phyloP scores from a whole-genome alignment of 1,140 invertebrate species.

The Drosophila watanabei region DNA sequence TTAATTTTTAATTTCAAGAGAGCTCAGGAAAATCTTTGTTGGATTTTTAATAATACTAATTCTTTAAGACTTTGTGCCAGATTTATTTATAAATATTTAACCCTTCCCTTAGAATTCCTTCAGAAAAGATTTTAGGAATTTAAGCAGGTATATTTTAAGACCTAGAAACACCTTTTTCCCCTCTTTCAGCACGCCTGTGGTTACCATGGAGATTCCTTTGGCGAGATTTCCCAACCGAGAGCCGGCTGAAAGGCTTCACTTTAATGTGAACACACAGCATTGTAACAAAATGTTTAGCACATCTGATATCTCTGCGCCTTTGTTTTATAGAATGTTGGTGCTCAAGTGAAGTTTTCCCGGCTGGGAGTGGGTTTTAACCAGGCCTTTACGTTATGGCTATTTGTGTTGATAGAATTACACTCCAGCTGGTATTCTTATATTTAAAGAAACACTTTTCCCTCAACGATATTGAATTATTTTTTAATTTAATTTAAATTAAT shows the following conservation, averaged over 20 bases:
- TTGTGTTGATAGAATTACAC: neutral
- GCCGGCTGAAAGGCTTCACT: conserved; percentile 16
- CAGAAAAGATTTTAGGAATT: neutral
- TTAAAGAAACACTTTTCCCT: neutral
- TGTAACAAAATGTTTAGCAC: conserved; percentile 48
- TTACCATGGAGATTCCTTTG: conserved; percentile 20
- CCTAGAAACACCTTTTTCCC: neutral
- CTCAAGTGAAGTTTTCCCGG: conserved; percentile 17
- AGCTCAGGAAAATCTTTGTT: too few relatives aligned
- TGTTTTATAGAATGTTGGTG: conserved; percentile 19
- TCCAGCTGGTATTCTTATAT: neutral
- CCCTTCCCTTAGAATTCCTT: neutral
- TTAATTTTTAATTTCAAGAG: too few relatives aligned
- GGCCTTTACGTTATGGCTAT: conserved; percentile 6
- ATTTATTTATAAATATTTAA: neutral
- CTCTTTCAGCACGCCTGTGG: conserved; percentile 6
- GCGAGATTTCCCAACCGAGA: conserved; percentile 29
- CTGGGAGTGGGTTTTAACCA: conserved; percentile 1
- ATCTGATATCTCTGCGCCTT: conserved; percentile 31
- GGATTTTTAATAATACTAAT: too few relatives aligned
- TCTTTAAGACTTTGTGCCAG: neutral
- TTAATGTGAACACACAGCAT: conserved; percentile 31
- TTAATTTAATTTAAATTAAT: neutral
- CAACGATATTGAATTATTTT: neutral
- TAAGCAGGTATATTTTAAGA: neutral